Evolutionary conservation across 2,797 vertebrate genomes (phyloP).

Genomic region (Chelidonichthys spinosus): DNA sequence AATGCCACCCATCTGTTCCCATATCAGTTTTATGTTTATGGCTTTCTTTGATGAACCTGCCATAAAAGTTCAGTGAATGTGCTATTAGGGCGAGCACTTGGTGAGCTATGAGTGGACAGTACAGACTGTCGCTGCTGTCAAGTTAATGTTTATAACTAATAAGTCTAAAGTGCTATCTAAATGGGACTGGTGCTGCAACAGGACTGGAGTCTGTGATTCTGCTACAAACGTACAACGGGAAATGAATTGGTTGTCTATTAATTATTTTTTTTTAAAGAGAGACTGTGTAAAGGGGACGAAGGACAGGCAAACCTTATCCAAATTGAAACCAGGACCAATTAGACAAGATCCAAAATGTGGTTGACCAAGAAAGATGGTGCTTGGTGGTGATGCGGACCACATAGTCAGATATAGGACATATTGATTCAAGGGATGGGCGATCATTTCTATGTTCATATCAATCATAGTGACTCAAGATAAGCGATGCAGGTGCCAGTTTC

Average conservation of each 20-base stretch:
- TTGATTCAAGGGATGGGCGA: too few relatives aligned
- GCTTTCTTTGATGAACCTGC: slow-evolving; percentile 52
- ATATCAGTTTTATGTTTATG: slow-evolving; percentile 60
- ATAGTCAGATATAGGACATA: background rate
- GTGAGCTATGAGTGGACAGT: slow-evolving; percentile 36
- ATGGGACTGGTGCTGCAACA: background rate
- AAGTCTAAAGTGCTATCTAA: slow-evolving; percentile 20
- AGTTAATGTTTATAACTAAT: slow-evolving; percentile 26
- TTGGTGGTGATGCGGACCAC: background rate
- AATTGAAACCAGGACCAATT: background rate
- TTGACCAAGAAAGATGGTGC: background rate
- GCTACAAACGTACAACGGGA: background rate
- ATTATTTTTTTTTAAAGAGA: background rate
- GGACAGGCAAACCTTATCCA: background rate
- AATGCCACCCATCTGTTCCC: slow-evolving; percentile 50
- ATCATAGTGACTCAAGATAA: too few relatives aligned
- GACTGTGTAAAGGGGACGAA: background rate
- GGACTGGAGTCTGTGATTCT: background rate
- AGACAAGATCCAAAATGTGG: background rate
- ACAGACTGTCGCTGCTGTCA: slow-evolving; percentile 16
- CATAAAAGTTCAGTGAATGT: slow-evolving; percentile 58
- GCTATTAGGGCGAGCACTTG: slow-evolving; percentile 31
- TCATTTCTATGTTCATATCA: too few relatives aligned
- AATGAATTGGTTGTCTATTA: background rate
- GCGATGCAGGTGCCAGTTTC: too few relatives aligned